A percentile compares a stretch with the other conserved stretches of the same genome.
These are phyloP conservation scores for Hemithea aestivaria DNA, from an alignment of 2,888 invertebrate species.

Conservation along the genomic window DNA sequence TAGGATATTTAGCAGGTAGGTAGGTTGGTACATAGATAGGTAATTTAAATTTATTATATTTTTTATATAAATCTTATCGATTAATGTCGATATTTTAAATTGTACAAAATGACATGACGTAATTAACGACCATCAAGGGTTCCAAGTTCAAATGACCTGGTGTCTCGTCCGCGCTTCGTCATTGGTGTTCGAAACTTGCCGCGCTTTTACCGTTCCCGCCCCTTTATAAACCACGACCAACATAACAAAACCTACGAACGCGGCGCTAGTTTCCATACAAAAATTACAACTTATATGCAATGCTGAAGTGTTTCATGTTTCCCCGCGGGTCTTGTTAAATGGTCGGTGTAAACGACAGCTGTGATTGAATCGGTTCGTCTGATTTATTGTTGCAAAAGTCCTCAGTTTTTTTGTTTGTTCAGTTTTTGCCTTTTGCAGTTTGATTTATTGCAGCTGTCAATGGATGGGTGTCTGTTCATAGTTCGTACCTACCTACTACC, in stretches of 20 bases:
- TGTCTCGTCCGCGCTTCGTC: constrained; percentile 49
- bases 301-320: no score
- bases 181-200: constrained; percentile 74
- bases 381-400: constrained; percentile 64
- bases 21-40: no score
- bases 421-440: constrained; percentile 51
- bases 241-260: no score
- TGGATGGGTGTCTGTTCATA: constrained; percentile 22
- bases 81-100: constrained; percentile 28
- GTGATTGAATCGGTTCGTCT: constrained; percentile 71
- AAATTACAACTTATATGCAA: no score
- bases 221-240: constrained; percentile 28
- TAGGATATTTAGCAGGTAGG: no score
- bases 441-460: constrained; percentile 57
- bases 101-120: constrained; percentile 39
- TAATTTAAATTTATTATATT: no score
- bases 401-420: constrained; percentile 44
- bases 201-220: constrained; percentile 74
- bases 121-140: constrained; percentile 59
- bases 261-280: no score
- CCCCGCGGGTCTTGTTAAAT: no score
- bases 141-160: constrained; percentile 69
- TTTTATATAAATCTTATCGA: no score
- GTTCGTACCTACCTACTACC: constrained; percentile 7
- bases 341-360: constrained; percentile 53